These are phyloP conservation scores for Heliornis fulica DNA, from an alignment of 2,113 vertebrate genomes.

Conservation along the genomic window DNA sequence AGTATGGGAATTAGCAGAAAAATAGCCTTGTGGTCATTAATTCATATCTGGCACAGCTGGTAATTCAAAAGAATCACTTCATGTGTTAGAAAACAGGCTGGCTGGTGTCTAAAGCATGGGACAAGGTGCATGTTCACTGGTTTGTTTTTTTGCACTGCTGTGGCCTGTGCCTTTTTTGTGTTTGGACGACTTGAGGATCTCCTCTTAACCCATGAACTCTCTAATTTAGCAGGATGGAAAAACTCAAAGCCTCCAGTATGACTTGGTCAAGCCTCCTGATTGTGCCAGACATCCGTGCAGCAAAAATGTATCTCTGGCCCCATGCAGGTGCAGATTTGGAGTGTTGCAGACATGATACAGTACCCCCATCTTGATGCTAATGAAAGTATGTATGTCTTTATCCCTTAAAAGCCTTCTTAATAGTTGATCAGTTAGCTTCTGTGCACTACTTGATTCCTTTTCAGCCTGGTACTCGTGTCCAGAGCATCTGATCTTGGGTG, in stretches of 20 bases:
- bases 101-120: background rate
- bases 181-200: background rate
- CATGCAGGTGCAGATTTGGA: accelerated
- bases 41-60: background rate
- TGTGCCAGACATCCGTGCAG: background rate
- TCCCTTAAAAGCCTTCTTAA: background rate
- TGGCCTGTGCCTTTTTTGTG: background rate
- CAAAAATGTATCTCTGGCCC: background rate
- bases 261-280: background rate
- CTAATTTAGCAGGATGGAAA: background rate
- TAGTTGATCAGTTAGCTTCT: background rate
- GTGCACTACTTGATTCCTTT: background rate
- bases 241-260: background rate
- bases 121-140: background rate
- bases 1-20: background rate
- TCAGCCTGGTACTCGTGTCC: background rate
- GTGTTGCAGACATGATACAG: background rate
- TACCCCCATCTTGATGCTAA: background rate
- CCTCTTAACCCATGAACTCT: background rate
- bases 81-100: background rate
- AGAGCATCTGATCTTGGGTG: background rate
- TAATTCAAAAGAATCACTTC: background rate
- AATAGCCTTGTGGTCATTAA: background rate
- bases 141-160: background rate
- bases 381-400: background rate